phyloP scores from a whole-genome alignment of 1,140 invertebrate species.

The Scaptodrosophila lebanonensis region DNA sequence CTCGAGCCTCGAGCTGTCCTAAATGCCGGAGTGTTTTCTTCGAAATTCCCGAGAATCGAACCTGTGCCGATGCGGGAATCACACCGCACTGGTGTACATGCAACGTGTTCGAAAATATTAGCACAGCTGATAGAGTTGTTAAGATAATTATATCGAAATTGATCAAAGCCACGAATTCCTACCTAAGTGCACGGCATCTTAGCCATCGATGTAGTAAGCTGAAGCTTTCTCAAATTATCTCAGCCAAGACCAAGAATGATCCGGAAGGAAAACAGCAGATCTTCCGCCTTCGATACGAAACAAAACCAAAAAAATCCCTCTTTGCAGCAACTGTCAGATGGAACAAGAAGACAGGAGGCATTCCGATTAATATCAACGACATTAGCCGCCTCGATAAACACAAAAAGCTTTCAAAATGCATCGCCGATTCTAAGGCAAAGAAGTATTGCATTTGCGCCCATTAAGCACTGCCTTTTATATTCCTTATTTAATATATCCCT shows the following conservation, averaged over 20 bases:
- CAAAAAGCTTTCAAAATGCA: slow-evolving; percentile 77
- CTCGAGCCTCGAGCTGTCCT: slow-evolving; percentile 77
- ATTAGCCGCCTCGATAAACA: slow-evolving; percentile 82
- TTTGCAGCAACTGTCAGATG: slow-evolving; percentile 80
- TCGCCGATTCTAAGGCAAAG: slow-evolving; percentile 77
- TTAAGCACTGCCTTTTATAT: too few species aligned
- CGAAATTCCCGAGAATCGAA: slow-evolving; percentile 81
- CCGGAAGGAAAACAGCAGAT: too few species aligned
- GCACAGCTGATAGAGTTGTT: too few species aligned
- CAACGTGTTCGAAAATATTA: too few species aligned
- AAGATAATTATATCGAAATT: slow-evolving; percentile 78
- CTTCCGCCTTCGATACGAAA: slow-evolving; percentile 21
- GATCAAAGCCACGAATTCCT: slow-evolving; percentile 77
- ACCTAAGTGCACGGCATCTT: slow-evolving; percentile 25
- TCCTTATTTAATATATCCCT: too few species aligned
- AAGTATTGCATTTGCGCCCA: slow-evolving; percentile 79
- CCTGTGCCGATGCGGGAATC: slow-evolving; percentile 84
- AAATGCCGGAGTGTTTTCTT: slow-evolving; percentile 84
- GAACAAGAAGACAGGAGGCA: slow-evolving; percentile 38
- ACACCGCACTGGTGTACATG: slow-evolving; percentile 88
- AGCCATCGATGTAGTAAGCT: slow-evolving; percentile 26
- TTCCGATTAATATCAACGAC: slow-evolving; percentile 57
- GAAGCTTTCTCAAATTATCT: slow-evolving; percentile 12
- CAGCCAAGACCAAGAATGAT: slow-evolving; percentile 10
- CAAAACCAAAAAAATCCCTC: slow-evolving; percentile 68